A percentile compares a stretch with the other conserved stretches of the same genome.
Conservation (phyloP, 2,113 vertebrate genomes). For the Corythoichthys haematopterus region DNA sequence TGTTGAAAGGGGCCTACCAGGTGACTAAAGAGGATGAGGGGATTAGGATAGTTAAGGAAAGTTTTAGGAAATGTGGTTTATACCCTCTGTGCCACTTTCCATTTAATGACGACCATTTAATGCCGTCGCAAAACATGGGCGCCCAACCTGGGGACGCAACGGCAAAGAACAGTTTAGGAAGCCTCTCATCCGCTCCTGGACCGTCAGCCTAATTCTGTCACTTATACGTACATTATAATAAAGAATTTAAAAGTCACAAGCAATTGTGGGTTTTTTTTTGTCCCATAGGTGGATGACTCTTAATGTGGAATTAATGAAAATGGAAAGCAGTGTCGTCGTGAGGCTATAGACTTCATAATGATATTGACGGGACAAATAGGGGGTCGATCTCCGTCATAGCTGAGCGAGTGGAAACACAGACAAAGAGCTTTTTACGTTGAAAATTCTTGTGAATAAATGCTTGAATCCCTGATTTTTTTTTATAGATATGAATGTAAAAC, state of each 20-base stretch:
- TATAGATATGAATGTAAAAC: too few relatives aligned
- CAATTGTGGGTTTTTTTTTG: too few relatives aligned
- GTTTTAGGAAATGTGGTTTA: constrained; percentile 57
- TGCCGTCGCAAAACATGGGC: constrained; percentile 21
- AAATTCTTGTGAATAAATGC: too few relatives aligned
- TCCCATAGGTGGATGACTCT: too few relatives aligned
- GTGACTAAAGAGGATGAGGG: constrained; percentile 52
- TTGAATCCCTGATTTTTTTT: too few relatives aligned
- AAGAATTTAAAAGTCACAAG: neutral
- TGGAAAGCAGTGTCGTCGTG: too few relatives aligned
- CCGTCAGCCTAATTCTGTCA: constrained; percentile 22
- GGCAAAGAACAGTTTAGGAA: constrained; percentile 16
- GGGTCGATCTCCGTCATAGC: too few relatives aligned
- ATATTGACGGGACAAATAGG: too few relatives aligned
- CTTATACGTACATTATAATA: neutral
- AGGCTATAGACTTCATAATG: too few relatives aligned
- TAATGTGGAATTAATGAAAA: too few relatives aligned
- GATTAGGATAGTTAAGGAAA: constrained; percentile 47
- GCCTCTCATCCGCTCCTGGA: constrained; percentile 25
- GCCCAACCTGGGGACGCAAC: constrained; percentile 22
- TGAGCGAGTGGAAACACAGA: too few relatives aligned
- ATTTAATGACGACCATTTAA: constrained; percentile 26
- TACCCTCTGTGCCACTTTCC: constrained; percentile 47
- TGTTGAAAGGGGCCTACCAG: constrained; percentile 52
- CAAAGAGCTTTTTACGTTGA: too few relatives aligned